A percentile compares a stretch with the other conserved stretches of the same genome.
Evolutionary conservation across 2,888 invertebrate genomes (phyloP).

Genomic region (Lordiphosa fenestrarum): DNA sequence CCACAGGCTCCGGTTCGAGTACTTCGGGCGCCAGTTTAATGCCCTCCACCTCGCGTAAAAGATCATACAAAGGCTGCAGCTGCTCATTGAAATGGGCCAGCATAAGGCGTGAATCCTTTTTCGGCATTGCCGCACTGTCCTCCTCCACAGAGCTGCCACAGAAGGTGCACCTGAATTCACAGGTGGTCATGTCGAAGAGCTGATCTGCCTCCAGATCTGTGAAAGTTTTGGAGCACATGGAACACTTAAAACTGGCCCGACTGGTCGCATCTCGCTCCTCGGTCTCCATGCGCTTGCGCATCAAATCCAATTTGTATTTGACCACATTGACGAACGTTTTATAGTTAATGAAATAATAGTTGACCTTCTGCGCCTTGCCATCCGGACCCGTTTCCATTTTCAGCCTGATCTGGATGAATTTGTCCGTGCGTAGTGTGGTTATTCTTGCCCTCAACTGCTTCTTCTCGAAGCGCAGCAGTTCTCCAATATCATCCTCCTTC

Average conservation of each 20-base stretch:
- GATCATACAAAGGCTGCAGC: constrained; percentile 93
- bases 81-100: constrained; percentile 90
- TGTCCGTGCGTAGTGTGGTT: constrained; percentile 92
- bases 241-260: constrained; percentile 96
- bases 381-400: constrained; percentile 97
- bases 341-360: constrained; percentile 98
- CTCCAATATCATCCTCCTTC: constrained; percentile 94
- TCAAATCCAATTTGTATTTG: constrained; percentile 97
- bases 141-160: constrained; percentile 95
- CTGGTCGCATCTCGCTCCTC: constrained; percentile 97
- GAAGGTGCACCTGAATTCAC: constrained; percentile 94
- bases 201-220: constrained; percentile 97
- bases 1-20: constrained; percentile 96
- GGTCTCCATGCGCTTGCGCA: constrained; percentile 96
- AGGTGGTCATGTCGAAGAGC: constrained; percentile 90
- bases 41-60: constrained; percentile 94
- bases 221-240: constrained; percentile 94
- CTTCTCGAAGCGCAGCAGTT: constrained; percentile 94
- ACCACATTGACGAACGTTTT: constrained; percentile 98
- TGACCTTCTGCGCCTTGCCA: constrained; percentile 96
- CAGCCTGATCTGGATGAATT: constrained; percentile 94
- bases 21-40: constrained; percentile 95
- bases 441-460: constrained; percentile 95
- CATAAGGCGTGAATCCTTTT: constrained; percentile 94
- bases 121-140: constrained; percentile 95